Evolutionary conservation across 2,113 vertebrate genomes (phyloP).

Genomic region (Tauraco erythrolophus): DNA sequence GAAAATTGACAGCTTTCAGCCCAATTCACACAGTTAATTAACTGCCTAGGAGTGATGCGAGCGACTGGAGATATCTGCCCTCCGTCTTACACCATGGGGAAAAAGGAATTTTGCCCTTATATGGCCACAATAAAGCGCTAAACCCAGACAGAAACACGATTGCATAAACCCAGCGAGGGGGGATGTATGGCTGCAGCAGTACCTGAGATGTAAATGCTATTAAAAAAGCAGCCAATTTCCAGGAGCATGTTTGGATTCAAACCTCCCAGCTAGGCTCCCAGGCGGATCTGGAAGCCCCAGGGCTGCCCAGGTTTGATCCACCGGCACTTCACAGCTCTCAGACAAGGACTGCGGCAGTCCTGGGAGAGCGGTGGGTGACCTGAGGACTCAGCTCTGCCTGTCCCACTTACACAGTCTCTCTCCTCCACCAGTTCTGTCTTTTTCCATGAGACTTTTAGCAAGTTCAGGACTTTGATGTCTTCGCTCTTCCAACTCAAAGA

Average conservation of each 20-base stretch:
- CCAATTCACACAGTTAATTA: background rate
- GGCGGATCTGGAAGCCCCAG: background rate
- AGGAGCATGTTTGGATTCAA: background rate
- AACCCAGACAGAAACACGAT: background rate
- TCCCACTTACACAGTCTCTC: too few relatives aligned
- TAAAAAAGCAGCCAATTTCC: background rate
- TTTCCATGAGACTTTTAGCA: background rate
- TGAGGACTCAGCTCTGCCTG: background rate
- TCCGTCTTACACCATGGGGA: rapidly evolving
- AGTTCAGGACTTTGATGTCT: background rate
- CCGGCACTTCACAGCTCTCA: background rate
- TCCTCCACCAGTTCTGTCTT: background rate
- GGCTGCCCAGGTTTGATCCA: background rate
- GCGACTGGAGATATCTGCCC: background rate
- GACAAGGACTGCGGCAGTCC: background rate
- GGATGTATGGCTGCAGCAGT: rapidly evolving
- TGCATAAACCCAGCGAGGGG: rapidly evolving
- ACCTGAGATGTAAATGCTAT: rapidly evolving
- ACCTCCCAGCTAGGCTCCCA: rapidly evolving
- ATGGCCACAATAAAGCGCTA: background rate
- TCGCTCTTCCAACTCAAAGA: background rate
- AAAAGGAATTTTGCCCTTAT: background rate
- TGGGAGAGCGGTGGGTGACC: background rate
- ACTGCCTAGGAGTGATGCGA: background rate
- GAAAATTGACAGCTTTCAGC: background rate